Conservation (phyloP, 2,797 vertebrate species). For the Momotus momota region DNA sequence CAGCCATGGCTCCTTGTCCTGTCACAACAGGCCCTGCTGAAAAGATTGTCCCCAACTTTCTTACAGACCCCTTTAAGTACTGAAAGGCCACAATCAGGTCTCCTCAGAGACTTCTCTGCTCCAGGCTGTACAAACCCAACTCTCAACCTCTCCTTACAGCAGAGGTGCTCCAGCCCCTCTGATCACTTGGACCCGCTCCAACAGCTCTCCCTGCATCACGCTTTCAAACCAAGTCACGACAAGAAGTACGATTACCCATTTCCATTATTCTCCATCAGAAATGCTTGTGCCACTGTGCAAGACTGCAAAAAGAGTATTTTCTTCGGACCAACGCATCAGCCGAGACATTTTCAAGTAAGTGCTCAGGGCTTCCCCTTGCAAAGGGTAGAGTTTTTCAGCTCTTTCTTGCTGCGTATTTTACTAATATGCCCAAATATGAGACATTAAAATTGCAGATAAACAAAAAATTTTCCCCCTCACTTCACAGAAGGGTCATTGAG, state of each 20-base stretch:
- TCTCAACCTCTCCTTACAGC: too few species aligned
- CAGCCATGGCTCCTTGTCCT: neutral
- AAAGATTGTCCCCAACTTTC: neutral
- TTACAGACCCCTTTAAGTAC: neutral
- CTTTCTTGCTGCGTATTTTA: neutral
- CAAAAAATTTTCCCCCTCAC: accelerated
- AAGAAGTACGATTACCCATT: accelerated
- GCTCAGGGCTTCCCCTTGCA: neutral
- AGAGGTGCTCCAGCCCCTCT: too few species aligned
- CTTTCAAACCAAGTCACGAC: neutral
- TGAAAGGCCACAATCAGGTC: neutral
- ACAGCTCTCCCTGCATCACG: neutral
- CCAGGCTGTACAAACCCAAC: too few species aligned
- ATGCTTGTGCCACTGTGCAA: neutral
- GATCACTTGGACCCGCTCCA: too few species aligned
- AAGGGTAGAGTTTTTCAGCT: neutral
- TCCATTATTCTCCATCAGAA: neutral
- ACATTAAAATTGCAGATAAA: neutral
- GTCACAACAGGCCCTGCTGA: neutral
- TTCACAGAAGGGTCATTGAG: neutral
- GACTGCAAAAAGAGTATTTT: accelerated
- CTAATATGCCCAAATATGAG: neutral
- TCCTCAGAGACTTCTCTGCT: too few species aligned
- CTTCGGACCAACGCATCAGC: too few species aligned
- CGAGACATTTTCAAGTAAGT: accelerated